Base-by-base conservation (phyloP, 2,113 vertebrate genomes). In the Carassius auratus region DNA sequence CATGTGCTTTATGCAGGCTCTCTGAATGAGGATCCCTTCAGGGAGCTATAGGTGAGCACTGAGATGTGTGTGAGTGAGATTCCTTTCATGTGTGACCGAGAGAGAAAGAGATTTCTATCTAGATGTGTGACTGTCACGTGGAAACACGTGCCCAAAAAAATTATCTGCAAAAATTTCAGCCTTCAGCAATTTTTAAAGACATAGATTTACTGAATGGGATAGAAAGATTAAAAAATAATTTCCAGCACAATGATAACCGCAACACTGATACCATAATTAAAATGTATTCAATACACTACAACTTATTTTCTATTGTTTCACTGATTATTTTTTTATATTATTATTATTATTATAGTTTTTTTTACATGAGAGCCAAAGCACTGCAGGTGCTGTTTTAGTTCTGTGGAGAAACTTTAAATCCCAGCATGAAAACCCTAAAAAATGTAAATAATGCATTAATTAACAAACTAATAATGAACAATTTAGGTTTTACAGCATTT, bases 111-210 rank as follows among this genome's bases (percentile, higher is more conserved):
- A 85, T 87, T 33, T 62, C 21, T 79, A 73, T 87, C 78, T 66
- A 78, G 23, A 79, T 23, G 79, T 84, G 50, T 79, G 88, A 88
- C 86, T 74, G 26, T 87, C 86, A 75, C 84, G 68, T 23, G 33
- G 26, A 71, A 71, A 33, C 0, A 14, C 26, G 61, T 38, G 1
- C 3, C 50, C 4, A 17, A 64, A 26, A 30, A 48, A 61, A 30
- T 21, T 75, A 8, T 69, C 74, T 13, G 12, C 26, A 68, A 68
- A 83, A 64, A 52, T 69, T 5, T 73, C 75, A 87, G 13, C 23
- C 30, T 52, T 77, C 13, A 61, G 73, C 57, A 61, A 15, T 42
- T 64, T 64, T 45, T 17, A 79, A 36, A 21, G 8, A 12, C 23
- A 15, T 19, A 42, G 26, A 30, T 57, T 78, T 36, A 55, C 61